Evolutionary conservation across 1,140 invertebrate genomes (phyloP), one percentile per base, ranked within the genome.

Genomic region (Pseudomyrmex concolor): DNA sequence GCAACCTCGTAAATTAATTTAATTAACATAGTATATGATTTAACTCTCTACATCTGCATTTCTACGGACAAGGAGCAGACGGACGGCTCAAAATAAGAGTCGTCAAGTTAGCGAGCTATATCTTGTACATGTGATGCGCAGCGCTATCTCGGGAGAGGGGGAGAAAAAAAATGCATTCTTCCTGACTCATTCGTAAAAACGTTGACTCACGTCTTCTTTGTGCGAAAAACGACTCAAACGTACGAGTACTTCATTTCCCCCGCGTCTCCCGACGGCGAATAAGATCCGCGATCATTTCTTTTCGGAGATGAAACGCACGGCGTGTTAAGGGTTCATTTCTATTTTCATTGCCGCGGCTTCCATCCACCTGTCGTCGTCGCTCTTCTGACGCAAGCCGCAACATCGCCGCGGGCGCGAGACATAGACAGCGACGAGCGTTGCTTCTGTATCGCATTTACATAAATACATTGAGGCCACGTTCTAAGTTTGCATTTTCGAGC

Each of bases 291-390:
- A 48, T 55, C 74, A 62, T 71, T 55, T 67, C 74, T 84, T 73
- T 84, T 50, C 62, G 48, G 64, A 43, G 63, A 72, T 73, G 57
- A 83, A 83, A 72, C 78, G 54, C 13, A 45, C 19, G n/a, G 4
- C 50, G 57, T 43, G 59, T 57, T 70, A 77, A 90, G 84, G 59
- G 82, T 74, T 72, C 80, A 83, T 87, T 90, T 89, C 89, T 92
- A 91, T 92, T 91, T 92, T 83, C 89, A 91, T 89, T 91, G 84
- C 90, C 87, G 90, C 83, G 85, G 84, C 87, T 88, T 67, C 86
- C 77, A 73, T 92, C 88, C 92, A 92, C 91, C 91, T 93, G 92
- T 92, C 91, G 89, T 84, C 88, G 90, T 92, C 89, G 85, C 86
- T 92, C 90, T 89, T 89, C 78, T 70, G 82, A 84, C 85, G 84